Evolutionary conservation across 2,888 invertebrate genomes (phyloP).

Genomic region (Chalcis sispes): DNA sequence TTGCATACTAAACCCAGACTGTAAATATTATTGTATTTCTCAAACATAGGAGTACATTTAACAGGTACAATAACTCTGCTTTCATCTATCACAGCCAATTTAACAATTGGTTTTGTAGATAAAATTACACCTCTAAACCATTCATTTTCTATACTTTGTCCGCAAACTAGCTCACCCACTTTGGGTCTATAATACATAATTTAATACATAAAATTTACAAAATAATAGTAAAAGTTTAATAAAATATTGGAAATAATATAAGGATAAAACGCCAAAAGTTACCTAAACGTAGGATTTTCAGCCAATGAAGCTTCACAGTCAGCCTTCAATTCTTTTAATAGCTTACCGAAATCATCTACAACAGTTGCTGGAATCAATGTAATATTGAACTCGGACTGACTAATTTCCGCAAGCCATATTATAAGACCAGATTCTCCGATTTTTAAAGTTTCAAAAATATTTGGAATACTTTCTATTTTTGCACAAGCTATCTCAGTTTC

Average conservation of each 20-base stretch:
- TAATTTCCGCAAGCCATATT: conserved; percentile 56
- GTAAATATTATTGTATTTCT: conserved; percentile 58
- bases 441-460: conserved; percentile 46
- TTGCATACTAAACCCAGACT: conserved; percentile 52
- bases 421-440: conserved; percentile 49
- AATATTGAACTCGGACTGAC: conserved; percentile 56
- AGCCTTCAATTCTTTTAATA: conserved; percentile 55
- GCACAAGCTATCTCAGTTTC: conserved; percentile 1
- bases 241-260: conserved; percentile 7
- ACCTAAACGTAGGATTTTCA: conserved; percentile 55
- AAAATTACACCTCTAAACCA: conserved; percentile 70
- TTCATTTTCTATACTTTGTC: conserved; percentile 44
- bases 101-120: conserved; percentile 57
- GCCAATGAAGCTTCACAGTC: conserved; percentile 44
- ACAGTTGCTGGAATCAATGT: conserved; percentile 55
- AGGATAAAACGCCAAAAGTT: conserved; percentile 18
- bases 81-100: conserved; percentile 67
- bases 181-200: conserved; percentile 59
- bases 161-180: conserved; percentile 66
- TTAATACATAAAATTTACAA: conserved; percentile 43
- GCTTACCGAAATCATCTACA: conserved; percentile 35
- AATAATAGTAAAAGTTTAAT: not conserved
- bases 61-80: conserved; percentile 59
- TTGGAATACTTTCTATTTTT: conserved; percentile 20
- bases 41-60: conserved; percentile 60